Evolutionary conservation across 2,888 invertebrate species (phyloP), one percentile per base, ranked within the genome.

Genomic region (Ceriagrion tenellum): DNA sequence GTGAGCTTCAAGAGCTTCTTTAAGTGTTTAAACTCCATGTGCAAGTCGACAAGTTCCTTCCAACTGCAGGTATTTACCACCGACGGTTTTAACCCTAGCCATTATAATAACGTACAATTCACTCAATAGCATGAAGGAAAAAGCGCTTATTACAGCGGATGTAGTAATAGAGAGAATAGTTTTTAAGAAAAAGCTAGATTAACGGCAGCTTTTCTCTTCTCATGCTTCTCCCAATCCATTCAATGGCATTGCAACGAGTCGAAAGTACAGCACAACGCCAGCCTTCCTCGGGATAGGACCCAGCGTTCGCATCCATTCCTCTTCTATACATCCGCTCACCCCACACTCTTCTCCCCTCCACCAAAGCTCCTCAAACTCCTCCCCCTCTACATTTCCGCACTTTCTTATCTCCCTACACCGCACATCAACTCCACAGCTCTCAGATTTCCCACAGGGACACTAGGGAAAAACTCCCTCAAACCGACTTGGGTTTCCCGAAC

Each of bases 371-470:
- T 47, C 89, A 3, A 12, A 26, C 55, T 89, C 55, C 26, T 55
- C 55, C 23, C n/a, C 13, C 8, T 23, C 40, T 30, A 26, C 40
- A 30, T 47, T 40, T 69, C 69, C 55, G 26, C 89, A 89, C 89
- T 89, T 69, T 23, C 69, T 93, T 63, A 93, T 93, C 93, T 93
- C 35, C 47, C 93, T 18, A 47, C 47, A 93, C 69, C 69, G 63
- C 93, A 59, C 90, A 59, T 47, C 40, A 47, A 89, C 55, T 89
- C 93, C 55, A 47, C 93, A 93, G 69, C 93, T 56, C 56, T 93
- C 69, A 93, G 93, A 93, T 93, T 93, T 93, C 93, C 93, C 93
- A n/a, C 63, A 69, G 93, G 93, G 91, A 91, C 91, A 63, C 59
- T 89, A 26, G n/a, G 30, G 63, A 40, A 47, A 93, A 55, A 47